These are phyloP conservation scores for Platichthys flesus DNA, from an alignment of 2,113 vertebrate species.

Conservation along the genomic window DNA sequence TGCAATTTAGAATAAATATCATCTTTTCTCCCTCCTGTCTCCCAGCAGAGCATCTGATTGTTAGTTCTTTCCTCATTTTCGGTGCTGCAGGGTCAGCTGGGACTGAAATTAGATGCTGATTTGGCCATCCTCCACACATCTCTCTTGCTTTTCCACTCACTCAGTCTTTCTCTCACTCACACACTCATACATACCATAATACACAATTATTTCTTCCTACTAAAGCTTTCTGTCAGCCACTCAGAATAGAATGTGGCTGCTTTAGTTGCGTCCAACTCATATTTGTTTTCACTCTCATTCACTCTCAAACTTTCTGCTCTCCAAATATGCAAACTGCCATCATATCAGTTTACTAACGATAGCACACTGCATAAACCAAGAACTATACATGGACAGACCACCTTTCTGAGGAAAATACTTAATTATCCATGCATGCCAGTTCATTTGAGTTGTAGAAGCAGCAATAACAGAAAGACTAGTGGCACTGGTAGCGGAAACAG, in stretches of 20 bases:
- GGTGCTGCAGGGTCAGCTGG: constrained; percentile 26
- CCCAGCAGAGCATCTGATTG: constrained; percentile 46
- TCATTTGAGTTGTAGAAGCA: background rate
- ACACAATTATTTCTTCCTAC: constrained; percentile 28
- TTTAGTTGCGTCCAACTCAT: constrained; percentile 34
- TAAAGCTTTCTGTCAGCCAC: constrained; percentile 56
- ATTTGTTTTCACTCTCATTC: constrained; percentile 37
- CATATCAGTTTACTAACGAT: constrained; percentile 38
- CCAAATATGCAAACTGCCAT: constrained; percentile 5
- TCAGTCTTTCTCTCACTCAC: background rate
- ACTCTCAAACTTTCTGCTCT: constrained; percentile 2
- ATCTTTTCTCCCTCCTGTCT: constrained; percentile 9
- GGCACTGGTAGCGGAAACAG: background rate
- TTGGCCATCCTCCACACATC: background rate
- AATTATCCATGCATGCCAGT: background rate
- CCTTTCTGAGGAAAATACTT: background rate
- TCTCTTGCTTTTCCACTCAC: background rate
- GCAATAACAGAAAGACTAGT: background rate
- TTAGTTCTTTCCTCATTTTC: constrained; percentile 46
- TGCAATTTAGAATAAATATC: constrained; percentile 34
- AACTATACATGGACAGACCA: background rate
- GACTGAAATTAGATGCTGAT: constrained; percentile 58
- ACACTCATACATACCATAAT: constrained; percentile 25
- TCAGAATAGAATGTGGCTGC: constrained; percentile 37
- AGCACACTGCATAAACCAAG: constrained; percentile 8